A percentile compares a stretch with the other conserved stretches of the same genome.
These are phyloP conservation scores for Sapajus apella DNA, from an alignment of 2,113 vertebrate species.

Conservation along the genomic window DNA sequence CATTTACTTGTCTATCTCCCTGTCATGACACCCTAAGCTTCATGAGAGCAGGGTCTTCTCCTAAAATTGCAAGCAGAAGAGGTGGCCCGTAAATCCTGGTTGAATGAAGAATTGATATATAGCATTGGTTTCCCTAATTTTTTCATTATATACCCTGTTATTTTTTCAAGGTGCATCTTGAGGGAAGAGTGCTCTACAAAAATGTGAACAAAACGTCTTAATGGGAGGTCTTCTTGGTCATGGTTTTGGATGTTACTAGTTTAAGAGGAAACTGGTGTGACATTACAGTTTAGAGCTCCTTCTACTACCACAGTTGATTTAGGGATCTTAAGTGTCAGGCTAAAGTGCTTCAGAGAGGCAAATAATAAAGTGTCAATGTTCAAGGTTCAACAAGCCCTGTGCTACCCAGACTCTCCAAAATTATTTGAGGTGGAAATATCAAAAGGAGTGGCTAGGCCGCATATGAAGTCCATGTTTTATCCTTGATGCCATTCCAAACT, in stretches of 20 bases:
- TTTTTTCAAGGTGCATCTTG: not conserved
- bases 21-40: not conserved
- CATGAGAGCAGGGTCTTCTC: not conserved
- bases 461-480: not conserved
- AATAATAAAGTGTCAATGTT: not conserved
- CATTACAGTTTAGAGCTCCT: not conserved
- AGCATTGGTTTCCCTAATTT: not conserved
- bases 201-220: not conserved
- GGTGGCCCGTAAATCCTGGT: not conserved
- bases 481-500: too few species aligned
- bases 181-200: not conserved
- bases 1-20: not conserved
- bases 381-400: not conserved
- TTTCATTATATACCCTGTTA: not conserved
- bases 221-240: not conserved
- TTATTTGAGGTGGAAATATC: not conserved
- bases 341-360: not conserved
- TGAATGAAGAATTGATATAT: not conserved
- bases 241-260: not conserved
- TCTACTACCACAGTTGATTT: not conserved
- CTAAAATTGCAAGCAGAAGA: not conserved
- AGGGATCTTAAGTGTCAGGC: not conserved
- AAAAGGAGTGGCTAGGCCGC: too few species aligned
- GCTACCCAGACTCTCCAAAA: not conserved
- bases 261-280: not conserved